These are phyloP conservation scores for Ptilonorhynchus violaceus DNA, from an alignment of 2,113 vertebrate species.

Conservation along the genomic window DNA sequence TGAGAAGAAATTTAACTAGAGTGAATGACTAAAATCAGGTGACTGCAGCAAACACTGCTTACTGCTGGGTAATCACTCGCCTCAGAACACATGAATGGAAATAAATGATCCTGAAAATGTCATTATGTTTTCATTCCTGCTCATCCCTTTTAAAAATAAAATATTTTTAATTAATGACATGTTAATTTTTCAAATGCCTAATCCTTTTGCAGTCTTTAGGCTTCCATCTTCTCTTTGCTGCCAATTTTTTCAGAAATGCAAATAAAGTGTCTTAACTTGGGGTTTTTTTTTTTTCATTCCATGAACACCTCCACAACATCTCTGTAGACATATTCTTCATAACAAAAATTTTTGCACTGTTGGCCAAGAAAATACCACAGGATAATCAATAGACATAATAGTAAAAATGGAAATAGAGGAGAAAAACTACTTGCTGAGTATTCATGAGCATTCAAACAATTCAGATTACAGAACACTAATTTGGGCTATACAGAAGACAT, in stretches of 20 bases:
- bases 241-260: background rate
- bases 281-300: background rate
- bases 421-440: background rate
- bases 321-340: background rate
- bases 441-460: background rate
- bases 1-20: background rate
- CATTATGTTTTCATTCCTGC: background rate
- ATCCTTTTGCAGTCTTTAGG: background rate
- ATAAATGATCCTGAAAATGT: background rate
- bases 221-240: background rate
- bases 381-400: background rate
- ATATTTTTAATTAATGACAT: background rate
- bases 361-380: no score
- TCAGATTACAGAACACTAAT: background rate
- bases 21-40: background rate
- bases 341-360: background rate
- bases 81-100: background rate
- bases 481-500: background rate
- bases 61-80: background rate
- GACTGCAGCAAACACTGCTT: background rate
- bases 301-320: background rate
- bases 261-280: background rate
- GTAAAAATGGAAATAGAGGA: background rate
- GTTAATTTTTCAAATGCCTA: background rate
- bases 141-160: background rate